A percentile compares a stretch with the other conserved stretches of the same genome.
Evolutionary conservation across 1,140 invertebrate genomes (phyloP).

Genomic region (Latrodectus geometricus): DNA sequence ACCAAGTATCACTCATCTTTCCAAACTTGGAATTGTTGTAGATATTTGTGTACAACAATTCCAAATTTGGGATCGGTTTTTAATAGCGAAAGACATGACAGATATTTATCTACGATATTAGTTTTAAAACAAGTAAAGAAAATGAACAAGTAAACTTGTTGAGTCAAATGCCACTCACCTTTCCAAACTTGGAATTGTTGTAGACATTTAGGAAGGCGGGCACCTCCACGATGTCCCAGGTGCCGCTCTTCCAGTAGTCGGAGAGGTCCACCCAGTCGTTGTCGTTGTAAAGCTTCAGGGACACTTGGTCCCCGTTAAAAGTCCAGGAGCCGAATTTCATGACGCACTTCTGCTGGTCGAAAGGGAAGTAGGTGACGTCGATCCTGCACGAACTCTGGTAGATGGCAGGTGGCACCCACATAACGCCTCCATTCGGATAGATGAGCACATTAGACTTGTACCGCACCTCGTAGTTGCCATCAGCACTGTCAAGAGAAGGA

Average conservation of each 20-base stretch:
- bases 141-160: too few species aligned
- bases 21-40: too few species aligned
- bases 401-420: slow-evolving; percentile 82
- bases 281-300: slow-evolving; percentile 98
- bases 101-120: too few species aligned
- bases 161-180: too few species aligned
- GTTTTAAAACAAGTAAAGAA: too few species aligned
- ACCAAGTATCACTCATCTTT: too few species aligned
- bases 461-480: slow-evolving; percentile 97
- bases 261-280: slow-evolving; percentile 78
- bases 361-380: slow-evolving; percentile 94
- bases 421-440: slow-evolving; percentile 80
- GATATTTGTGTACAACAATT: too few species aligned
- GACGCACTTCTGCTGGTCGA: slow-evolving; percentile 95
- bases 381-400: slow-evolving; percentile 99
- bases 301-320: slow-evolving; percentile 84
- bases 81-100: too few species aligned
- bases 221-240: slow-evolving; percentile 96
- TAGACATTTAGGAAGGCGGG: slow-evolving; percentile 85
- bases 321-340: slow-evolving; percentile 99
- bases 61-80: too few species aligned
- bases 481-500: slow-evolving; percentile 80
- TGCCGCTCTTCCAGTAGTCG: slow-evolving; percentile 95
- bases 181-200: slow-evolving; percentile 82
- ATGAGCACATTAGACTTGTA: slow-evolving; percentile 96